phyloP scores from a whole-genome alignment of 2,888 invertebrate genomes.

The Pantelozetes paolii region DNA sequence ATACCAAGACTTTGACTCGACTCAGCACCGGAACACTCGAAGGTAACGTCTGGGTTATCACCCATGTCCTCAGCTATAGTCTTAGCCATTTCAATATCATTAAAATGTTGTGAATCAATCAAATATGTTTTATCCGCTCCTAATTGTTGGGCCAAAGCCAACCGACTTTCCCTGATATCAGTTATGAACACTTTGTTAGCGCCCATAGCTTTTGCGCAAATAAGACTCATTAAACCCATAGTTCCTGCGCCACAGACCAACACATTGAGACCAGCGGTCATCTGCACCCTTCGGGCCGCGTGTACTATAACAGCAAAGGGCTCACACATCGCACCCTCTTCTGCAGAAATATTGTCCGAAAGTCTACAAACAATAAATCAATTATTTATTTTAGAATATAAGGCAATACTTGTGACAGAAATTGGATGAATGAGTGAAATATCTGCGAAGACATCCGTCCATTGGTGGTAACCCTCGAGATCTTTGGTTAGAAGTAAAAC shows the following conservation, averaged over 20 bases:
- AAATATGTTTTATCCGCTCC: slow-evolving; percentile 52
- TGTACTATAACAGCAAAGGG: slow-evolving; percentile 61
- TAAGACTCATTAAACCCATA: slow-evolving; percentile 51
- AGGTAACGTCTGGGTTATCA: slow-evolving; percentile 61
- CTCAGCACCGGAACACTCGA: slow-evolving; percentile 85
- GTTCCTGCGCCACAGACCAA: slow-evolving; percentile 63
- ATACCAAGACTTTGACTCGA: slow-evolving; percentile 71
- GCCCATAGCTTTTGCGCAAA: slow-evolving; percentile 51
- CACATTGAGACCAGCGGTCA: slow-evolving; percentile 49
- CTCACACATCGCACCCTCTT: slow-evolving; percentile 89
- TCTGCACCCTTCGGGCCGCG: slow-evolving; percentile 50
- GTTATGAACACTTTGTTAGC: slow-evolving; percentile 50
- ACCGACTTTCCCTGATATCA: slow-evolving; percentile 47
- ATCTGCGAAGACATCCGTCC: slow-evolving; percentile 81
- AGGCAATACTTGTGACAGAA: slow-evolving; percentile 56
- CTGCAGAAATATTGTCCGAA: slow-evolving; percentile 80
- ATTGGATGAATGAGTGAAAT: slow-evolving; percentile 73
- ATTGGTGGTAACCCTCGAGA: slow-evolving; percentile 63
- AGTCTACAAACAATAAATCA: slow-evolving; percentile 56
- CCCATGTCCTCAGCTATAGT: slow-evolving; percentile 49
- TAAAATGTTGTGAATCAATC: slow-evolving; percentile 54
- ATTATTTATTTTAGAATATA: not conserved
- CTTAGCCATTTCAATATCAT: slow-evolving; percentile 49
- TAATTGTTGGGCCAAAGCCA: slow-evolving; percentile 52
- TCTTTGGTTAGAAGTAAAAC: slow-evolving; percentile 37